Evolutionary conservation across 2,113 vertebrate genomes (phyloP).

Genomic region (Nothoprocta perdicaria): DNA sequence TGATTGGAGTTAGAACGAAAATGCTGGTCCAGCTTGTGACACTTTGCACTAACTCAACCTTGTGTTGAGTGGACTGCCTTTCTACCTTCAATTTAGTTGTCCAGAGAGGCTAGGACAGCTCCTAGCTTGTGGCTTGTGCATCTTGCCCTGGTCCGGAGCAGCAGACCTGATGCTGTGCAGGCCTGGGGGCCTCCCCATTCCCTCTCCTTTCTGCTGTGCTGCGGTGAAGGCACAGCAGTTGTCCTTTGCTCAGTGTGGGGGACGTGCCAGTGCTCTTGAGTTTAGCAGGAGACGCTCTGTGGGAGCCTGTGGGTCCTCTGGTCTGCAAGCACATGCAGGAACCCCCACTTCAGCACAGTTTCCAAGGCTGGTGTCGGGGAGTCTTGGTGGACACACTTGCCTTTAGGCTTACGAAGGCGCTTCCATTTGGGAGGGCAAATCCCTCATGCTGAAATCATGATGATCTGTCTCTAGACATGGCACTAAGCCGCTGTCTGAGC

Average conservation of each 20-base stretch:
- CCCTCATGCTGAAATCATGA: background rate
- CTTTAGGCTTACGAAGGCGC: background rate
- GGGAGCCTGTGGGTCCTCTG: background rate
- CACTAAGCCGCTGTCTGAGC: background rate
- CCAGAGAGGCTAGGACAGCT: background rate
- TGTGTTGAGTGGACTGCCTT: background rate
- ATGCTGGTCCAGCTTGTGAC: background rate
- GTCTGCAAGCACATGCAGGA: background rate
- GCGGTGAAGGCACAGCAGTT: fast-evolving
- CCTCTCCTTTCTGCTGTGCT: fast-evolving
- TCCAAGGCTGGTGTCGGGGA: background rate
- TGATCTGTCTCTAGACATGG: background rate
- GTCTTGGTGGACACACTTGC: background rate
- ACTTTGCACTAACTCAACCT: background rate
- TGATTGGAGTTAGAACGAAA: background rate
- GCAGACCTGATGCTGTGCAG: background rate
- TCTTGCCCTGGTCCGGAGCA: background rate
- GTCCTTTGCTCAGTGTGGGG: background rate
- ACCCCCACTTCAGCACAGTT: background rate
- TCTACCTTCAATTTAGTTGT: background rate
- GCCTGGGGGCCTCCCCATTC: background rate
- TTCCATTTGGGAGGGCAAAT: background rate
- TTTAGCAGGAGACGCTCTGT: background rate
- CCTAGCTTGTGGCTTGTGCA: background rate
- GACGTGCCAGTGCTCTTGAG: background rate